Percentiles rank a stretch among this genome's conserved stretches.
Conservation (phyloP, 1,140 invertebrate genomes). For the Episyrphus balteatus region DNA sequence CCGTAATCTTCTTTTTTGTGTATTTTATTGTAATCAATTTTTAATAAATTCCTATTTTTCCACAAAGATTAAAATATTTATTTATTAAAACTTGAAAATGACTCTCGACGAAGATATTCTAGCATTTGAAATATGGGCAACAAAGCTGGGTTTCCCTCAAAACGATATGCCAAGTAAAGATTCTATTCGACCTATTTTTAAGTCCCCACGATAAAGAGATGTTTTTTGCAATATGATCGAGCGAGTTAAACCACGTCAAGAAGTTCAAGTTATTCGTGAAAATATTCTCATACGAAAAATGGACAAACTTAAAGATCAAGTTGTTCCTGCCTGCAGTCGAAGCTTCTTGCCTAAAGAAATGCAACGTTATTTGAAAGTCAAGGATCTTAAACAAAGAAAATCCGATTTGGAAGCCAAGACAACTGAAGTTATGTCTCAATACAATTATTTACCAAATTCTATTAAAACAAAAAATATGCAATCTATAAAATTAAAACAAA, state of each 20-base stretch:
- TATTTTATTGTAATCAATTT: background rate
- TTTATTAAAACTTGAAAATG: conserved; percentile 7
- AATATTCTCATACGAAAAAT: conserved; percentile 23
- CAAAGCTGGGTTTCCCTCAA: conserved; percentile 22
- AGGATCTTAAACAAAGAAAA: conserved; percentile 17
- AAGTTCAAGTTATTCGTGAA: conserved; percentile 17
- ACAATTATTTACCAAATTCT: conserved; percentile 11
- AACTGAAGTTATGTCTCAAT: conserved; percentile 16
- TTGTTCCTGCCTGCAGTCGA: conserved; percentile 15
- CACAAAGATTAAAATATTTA: too few species aligned
- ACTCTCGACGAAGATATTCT: conserved; percentile 17
- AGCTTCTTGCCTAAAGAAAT: conserved; percentile 21
- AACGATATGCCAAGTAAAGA: conserved; percentile 18
- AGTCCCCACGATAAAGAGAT: conserved; percentile 18
- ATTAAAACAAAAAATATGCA: conserved; percentile 30
- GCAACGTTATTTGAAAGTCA: conserved; percentile 19
- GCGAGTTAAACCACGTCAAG: conserved; percentile 18
- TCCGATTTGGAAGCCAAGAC: conserved; percentile 9
- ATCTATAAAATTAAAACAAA: conserved; percentile 16
- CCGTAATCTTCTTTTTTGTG: too few species aligned
- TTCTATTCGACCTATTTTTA: conserved; percentile 22
- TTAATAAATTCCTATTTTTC: too few species aligned
- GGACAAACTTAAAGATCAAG: conserved; percentile 13
- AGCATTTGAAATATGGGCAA: conserved; percentile 21
- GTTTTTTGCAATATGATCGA: conserved; percentile 18